These are phyloP conservation scores for Trisateles emortualis DNA, from an alignment of 2,888 invertebrate genomes.

Conservation along the genomic window DNA sequence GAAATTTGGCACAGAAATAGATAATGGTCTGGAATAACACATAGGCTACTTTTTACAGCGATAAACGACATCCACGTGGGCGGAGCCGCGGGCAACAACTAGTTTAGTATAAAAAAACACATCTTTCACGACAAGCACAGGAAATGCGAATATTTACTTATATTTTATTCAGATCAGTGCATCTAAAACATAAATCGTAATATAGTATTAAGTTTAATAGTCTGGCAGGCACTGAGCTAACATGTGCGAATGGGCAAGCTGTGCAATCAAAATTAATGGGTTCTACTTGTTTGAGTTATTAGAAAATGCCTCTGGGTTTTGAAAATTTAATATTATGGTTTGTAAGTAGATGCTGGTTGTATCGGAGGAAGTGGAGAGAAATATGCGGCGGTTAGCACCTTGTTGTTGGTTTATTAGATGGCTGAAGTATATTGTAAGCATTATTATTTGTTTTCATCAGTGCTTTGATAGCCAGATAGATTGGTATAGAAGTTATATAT, in stretches of 20 bases:
- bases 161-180: not conserved
- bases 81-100: too few species aligned
- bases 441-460: not conserved
- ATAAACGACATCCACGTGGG: too few species aligned
- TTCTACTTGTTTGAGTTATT: conserved; percentile 34
- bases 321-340: conserved; percentile 31
- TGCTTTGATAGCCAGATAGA: not conserved
- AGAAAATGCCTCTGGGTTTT: conserved; percentile 37
- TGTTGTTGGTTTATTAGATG: not conserved
- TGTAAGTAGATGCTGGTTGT: conserved; percentile 9
- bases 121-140: too few species aligned
- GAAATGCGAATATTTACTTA: not conserved
- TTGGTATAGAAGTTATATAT: too few species aligned
- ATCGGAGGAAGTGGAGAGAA: not conserved
- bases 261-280: conserved; percentile 39
- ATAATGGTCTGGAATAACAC: too few species aligned
- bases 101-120: too few species aligned
- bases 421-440: not conserved
- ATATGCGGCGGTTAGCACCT: not conserved
- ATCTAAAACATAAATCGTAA: conserved; percentile 19
- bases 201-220: conserved; percentile 20
- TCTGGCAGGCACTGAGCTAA: conserved; percentile 12
- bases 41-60: too few species aligned
- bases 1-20: too few species aligned
- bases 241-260: conserved; percentile 27